These are phyloP conservation scores for Dermatemys mawii DNA, from an alignment of 2,113 vertebrate species.

Conservation along the genomic window DNA sequence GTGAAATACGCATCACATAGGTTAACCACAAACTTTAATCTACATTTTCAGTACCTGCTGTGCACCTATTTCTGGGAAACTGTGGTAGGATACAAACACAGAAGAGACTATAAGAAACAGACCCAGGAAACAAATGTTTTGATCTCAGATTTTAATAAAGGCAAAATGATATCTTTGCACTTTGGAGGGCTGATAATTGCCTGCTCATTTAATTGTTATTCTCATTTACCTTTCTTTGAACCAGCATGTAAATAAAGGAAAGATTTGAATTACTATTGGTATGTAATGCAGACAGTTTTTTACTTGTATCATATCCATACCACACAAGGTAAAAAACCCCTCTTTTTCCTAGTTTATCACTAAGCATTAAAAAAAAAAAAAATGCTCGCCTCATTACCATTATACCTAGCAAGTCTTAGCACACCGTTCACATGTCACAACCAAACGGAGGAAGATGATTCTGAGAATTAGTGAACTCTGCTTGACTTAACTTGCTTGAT, in stretches of 20 bases:
- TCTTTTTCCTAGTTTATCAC: background rate
- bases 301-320: background rate
- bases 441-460: background rate
- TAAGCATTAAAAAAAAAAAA: background rate
- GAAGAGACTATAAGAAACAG: background rate
- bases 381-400: background rate
- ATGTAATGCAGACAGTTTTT: background rate
- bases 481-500: background rate
- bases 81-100: background rate
- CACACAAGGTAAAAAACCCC: background rate
- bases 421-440: background rate
- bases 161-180: background rate
- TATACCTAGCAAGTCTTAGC: background rate
- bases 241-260: background rate
- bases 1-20: rapidly evolving
- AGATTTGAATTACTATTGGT: background rate
- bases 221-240: background rate
- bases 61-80: constrained; percentile 11
- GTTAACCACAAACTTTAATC: background rate
- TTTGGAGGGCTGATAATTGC: background rate
- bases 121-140: background rate
- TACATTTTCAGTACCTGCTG: background rate
- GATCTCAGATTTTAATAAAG: background rate
- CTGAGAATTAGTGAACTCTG: background rate
- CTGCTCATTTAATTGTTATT: background rate